Conservation (phyloP, 2,888 invertebrate species). For the Latrodectus hesperus region DNA sequence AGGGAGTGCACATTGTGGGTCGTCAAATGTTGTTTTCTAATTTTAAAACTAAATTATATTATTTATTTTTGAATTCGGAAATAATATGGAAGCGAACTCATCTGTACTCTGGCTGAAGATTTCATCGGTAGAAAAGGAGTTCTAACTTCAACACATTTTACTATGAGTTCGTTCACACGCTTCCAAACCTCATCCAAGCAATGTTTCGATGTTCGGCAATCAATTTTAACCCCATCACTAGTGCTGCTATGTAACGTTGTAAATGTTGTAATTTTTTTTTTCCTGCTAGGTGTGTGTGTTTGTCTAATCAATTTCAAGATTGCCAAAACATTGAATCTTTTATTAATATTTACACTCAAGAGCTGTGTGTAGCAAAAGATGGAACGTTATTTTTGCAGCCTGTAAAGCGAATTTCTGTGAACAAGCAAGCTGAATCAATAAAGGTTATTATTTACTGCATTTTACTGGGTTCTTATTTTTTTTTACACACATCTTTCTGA, state of each 20-base stretch:
- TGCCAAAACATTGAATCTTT: constrained; percentile 56
- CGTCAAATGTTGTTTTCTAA: constrained; percentile 62
- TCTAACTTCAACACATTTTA: background rate
- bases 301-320: constrained; percentile 32
- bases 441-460: constrained; percentile 67
- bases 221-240: too few species aligned
- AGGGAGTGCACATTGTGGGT: constrained; percentile 42
- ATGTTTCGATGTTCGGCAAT: background rate
- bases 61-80: constrained; percentile 49
- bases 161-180: constrained; percentile 8
- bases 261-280: constrained; percentile 4
- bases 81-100: constrained; percentile 58
- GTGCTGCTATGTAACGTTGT: constrained; percentile 46
- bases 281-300: background rate
- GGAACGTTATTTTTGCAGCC: constrained; percentile 66
- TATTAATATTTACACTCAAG: constrained; percentile 58
- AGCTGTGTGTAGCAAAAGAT: constrained; percentile 56
- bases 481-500: too few species aligned
- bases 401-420: constrained; percentile 66
- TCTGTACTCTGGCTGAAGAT: constrained; percentile 25
- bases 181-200: background rate
- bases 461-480: background rate
- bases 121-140: too few species aligned
- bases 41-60: constrained; percentile 39
- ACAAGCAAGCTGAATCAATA: constrained; percentile 68